Base-by-base conservation (phyloP, 2,888 invertebrate genomes). In the Atethmia centrago region DNA sequence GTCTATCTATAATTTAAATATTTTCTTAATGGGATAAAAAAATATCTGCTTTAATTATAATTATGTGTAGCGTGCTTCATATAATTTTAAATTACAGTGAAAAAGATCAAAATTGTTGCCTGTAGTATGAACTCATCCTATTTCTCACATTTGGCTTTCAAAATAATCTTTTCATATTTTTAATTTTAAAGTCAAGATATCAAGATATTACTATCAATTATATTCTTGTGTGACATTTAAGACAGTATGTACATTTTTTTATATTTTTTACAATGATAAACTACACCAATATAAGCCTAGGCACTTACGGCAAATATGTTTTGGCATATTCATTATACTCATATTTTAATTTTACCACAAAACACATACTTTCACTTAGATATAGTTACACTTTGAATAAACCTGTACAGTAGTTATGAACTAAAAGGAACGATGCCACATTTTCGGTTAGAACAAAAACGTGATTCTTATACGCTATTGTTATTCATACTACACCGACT, bases 261-360 rank as follows among this genome's bases (percentile, higher is more conserved):
- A 42, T 66, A 74, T 70, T 74, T 78, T 82, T 78, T 84, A 82
- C 72, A 82, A 82, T 83, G 74, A 83, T 80, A 85, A 84, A 83
- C 87, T 85, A 86, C 84, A 85, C 86, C 86, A 85, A 87, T 87
- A 90, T 83, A 92, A 94, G 91, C 93, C 93, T 93, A 95, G 95
- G 95, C 95, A 95, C 95, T 94, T 94, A 92, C 91, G 94, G 94
- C 91, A 91, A 92, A 93, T 89, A 90, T 90, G 87, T 91, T 91
- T 94, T 93, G 92, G 93, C 93, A 91, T 92, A 86, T 87, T 85
- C 76, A 81, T 82, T 84, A 76, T 79, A 84, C 14, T 72, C 83
- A 81, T 80, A 85, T 72, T 83, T 84, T 77, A 82, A 78, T 80
- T 85, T 82, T 83, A 85, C 80, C 87, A 84, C 80, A 80, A 85